Base-by-base conservation (phyloP, 2,113 vertebrate species). In the Zosterops japonicus region DNA sequence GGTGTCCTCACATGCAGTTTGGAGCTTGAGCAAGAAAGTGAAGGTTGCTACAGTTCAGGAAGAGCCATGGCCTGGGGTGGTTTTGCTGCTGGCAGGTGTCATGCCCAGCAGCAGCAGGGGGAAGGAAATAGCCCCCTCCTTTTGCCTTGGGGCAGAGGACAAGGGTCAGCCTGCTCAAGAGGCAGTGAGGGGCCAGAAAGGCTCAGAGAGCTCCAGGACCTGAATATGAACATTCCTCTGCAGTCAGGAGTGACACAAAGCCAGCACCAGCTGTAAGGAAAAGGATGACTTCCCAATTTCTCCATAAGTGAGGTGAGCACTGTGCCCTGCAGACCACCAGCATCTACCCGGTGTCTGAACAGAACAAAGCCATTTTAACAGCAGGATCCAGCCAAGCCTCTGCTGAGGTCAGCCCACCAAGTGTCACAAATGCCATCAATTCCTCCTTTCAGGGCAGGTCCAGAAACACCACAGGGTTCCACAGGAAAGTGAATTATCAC, bases 21-120 rank as follows among this genome's bases (percentile, higher is more conserved):
- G 49, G 39, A 41, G 41, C 19, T 53, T 41, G 29, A 53, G 36
- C 20, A 69, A 52, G 31, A 31, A 68, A 42, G 17, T 3, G 49
- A 57, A 65, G 65, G 71, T 31, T 80, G 42, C 7, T 63, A 8
- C 8, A 57, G 31, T 5, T 68, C 16, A 53, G 61, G n/a, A 75
- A 42, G 56, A 70, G 36, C 50, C 0, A 0, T 19, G 36, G 63
- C n/a, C 23, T 49, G 24, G 7, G 27, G 39, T 39, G 11, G 39
- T 39, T 39, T 39, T 39, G 39, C 39, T 39, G 39, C 39, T 39
- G 39, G 39, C 39, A 39, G 39, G 39, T 39, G 39, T 39, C 39
- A 39, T 39, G 39, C 39, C 39, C 39, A 39, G 39, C 11, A 39
- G 39, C 39, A 39, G 39, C 39, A 39, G 39, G 39, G 11, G 29